Conservation (phyloP, 2,113 vertebrate species). For the Crocuta crocuta region DNA sequence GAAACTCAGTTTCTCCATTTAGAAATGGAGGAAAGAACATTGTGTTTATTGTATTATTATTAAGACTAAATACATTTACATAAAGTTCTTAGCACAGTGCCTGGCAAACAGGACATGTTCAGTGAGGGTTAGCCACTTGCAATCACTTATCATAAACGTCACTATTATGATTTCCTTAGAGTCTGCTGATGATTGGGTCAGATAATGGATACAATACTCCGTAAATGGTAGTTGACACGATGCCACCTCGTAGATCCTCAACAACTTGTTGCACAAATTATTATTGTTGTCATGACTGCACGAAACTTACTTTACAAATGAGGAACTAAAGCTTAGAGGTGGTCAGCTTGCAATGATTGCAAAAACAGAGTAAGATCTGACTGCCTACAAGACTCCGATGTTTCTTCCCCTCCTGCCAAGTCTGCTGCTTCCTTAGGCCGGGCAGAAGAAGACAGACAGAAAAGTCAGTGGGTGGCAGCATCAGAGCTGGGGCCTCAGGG, state of each 20-base stretch:
- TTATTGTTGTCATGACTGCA: not conserved
- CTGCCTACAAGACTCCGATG: rapidly evolving
- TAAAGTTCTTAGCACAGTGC: not conserved
- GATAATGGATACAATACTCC: not conserved
- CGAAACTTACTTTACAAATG: not conserved
- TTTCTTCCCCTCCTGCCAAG: not conserved
- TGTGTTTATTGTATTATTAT: not conserved
- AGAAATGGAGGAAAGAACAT: not conserved
- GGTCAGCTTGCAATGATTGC: not conserved
- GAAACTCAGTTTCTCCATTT: not conserved
- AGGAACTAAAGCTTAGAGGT: not conserved
- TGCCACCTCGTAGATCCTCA: not conserved
- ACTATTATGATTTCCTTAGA: not conserved
- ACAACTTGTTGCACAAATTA: no score
- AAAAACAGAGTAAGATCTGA: not conserved
- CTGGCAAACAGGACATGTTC: not conserved
- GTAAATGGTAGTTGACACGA: not conserved
- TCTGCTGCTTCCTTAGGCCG: not conserved
- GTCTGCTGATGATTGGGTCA: not conserved
- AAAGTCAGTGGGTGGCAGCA: not conserved
- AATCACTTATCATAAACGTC: not conserved
- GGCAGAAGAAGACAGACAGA: not conserved
- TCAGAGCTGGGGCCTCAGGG: not conserved
- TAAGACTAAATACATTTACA: not conserved
- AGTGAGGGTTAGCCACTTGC: not conserved